Percentiles rank a stretch among this genome's conserved stretches.
Evolutionary conservation across 1,140 invertebrate genomes (phyloP).

Genomic region (Trichomalopsis sarcophagae): DNA sequence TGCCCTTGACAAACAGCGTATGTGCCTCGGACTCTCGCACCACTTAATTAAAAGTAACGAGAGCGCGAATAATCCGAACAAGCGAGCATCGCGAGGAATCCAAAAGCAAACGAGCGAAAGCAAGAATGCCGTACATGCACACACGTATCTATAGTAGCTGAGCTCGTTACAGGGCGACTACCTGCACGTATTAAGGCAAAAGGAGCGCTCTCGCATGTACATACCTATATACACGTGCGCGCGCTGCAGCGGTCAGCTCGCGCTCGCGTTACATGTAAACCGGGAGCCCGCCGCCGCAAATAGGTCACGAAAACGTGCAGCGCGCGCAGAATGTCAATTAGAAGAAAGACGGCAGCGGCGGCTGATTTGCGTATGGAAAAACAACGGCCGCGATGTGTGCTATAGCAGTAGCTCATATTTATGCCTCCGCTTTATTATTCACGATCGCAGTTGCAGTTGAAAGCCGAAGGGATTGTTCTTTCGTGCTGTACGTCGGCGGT

Average conservation of each 20-base stretch:
- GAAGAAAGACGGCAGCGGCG: neutral
- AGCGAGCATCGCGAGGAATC: neutral
- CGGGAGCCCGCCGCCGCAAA: neutral
- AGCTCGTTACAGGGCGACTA: too few relatives aligned
- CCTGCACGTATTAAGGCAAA: too few relatives aligned
- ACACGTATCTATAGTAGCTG: neutral
- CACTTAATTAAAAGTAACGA: constrained; percentile 1
- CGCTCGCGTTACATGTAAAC: neutral
- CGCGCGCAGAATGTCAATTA: constrained; percentile 40
- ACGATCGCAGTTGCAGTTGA: neutral
- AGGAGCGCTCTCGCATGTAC: neutral
- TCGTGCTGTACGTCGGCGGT: neutral
- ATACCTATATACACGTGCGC: neutral
- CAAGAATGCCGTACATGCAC: neutral
- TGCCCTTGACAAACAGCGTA: neutral
- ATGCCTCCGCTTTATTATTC: constrained; percentile 29
- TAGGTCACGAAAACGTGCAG: constrained; percentile 40
- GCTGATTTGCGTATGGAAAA: constrained; percentile 17
- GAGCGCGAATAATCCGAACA: neutral
- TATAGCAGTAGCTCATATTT: constrained; percentile 20
- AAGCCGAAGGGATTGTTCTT: neutral
- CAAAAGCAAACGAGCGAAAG: neutral
- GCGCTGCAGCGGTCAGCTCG: neutral
- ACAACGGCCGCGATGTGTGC: neutral
- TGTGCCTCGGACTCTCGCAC: neutral